Conservation (phyloP, 2,888 invertebrate genomes). For the Chironomus riparius region DNA sequence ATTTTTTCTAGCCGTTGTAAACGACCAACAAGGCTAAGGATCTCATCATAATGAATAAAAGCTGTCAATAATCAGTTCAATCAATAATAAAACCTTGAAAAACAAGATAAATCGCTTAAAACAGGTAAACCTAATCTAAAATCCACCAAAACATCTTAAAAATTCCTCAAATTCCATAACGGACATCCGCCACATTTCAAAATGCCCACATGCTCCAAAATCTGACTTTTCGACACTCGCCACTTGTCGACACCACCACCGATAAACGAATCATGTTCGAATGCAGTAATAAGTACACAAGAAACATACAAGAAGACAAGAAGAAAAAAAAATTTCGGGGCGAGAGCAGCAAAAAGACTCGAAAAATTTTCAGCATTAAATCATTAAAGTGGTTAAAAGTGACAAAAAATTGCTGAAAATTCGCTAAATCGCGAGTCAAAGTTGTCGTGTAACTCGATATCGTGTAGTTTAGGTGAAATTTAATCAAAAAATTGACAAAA, state of each 20-base stretch:
- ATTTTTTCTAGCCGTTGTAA: no score
- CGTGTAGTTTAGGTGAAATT: conserved; percentile 1
- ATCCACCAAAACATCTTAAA: no score
- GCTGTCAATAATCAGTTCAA: no score
- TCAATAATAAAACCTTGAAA: no score
- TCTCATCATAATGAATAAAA: no score
- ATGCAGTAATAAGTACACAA: background rate
- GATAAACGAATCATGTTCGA: background rate
- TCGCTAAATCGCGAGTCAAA: background rate
- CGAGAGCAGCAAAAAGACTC: background rate
- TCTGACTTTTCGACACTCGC: background rate
- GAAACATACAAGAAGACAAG: background rate
- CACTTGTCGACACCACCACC: background rate
- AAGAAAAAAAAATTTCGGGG: background rate
- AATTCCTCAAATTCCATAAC: background rate
- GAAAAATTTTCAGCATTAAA: background rate
- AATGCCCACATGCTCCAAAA: background rate
- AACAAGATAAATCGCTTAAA: no score
- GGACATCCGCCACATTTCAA: background rate
- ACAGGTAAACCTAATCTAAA: no score
- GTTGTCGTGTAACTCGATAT: background rate
- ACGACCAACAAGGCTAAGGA: no score
- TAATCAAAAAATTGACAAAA: background rate
- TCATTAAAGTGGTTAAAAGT: background rate
- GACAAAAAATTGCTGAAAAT: background rate